Conservation (phyloP, 2,113 vertebrate genomes). For the Calyptommatus sinebrachiatus region DNA sequence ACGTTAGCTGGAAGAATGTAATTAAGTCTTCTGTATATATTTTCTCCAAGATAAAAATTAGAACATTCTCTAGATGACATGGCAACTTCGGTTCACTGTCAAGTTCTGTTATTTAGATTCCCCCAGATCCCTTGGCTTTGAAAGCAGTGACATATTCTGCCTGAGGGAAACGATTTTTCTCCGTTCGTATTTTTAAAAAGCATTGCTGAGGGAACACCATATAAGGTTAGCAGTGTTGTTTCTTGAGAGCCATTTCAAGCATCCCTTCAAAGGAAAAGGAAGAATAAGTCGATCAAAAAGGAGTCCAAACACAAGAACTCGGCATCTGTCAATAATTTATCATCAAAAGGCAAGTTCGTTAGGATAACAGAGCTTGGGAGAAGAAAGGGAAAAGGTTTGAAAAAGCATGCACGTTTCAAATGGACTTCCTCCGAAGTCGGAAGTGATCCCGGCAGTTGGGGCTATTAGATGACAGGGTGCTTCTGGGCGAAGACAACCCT, state of each 20-base stretch:
- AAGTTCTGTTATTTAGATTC: neutral
- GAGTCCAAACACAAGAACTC: slow-evolving; percentile 27
- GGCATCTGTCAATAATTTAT: slow-evolving; percentile 41
- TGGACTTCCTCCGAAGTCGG: slow-evolving; percentile 80
- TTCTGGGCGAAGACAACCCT: slow-evolving; percentile 82
- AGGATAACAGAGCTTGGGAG: neutral
- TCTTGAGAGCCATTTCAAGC: neutral
- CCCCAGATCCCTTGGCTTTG: slow-evolving; percentile 4
- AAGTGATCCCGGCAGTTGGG: slow-evolving; percentile 67
- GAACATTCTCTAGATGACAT: neutral
- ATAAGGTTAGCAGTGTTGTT: neutral
- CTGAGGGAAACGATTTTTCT: slow-evolving; percentile 19
- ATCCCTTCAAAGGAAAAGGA: slow-evolving; percentile 26
- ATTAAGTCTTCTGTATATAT: neutral
- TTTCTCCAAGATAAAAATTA: neutral
- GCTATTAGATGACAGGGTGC: slow-evolving; percentile 73
- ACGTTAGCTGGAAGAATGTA: neutral
- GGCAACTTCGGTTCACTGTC: neutral
- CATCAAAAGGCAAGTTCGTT: neutral
- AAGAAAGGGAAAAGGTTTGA: neutral
- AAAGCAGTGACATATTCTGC: slow-evolving; percentile 5
- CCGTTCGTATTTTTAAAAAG: neutral
- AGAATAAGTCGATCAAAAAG: slow-evolving; percentile 29
- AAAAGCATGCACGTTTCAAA: slow-evolving; percentile 66
- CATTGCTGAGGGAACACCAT: slow-evolving; percentile 8